Base-by-base conservation (phyloP, 2,888 invertebrate species). In the Entomobrya multifasciata region DNA sequence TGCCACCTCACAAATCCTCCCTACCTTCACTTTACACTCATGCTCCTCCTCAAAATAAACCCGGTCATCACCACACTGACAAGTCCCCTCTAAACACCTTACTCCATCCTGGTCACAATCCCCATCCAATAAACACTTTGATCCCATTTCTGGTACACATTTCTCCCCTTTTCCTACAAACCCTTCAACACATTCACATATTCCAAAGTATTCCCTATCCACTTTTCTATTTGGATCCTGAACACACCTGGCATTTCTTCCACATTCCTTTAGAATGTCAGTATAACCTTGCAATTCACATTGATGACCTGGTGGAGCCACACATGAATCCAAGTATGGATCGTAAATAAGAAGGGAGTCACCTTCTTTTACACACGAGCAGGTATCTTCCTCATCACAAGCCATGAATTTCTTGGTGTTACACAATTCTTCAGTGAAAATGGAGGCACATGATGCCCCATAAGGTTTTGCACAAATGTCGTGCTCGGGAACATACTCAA, bases 51-150 rank as follows among this genome's bases (percentile, higher is more conserved):
- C 27, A 52, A 49, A 20, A 17, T 57, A 74, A 2, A 86, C 1
- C 27, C 62, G 47, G 17, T 74, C 86, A 1, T 17, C 2, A 0
- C 22, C 5, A 15, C 86, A 86, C 5, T n/a, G 4, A 52, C 86
- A 86, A 4, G 36, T 10, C 17, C 74, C 62, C 0, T 72, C 20
- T 0, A 44, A 6, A 49, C 86, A 86, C 30, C n/a, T 6, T 15
- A 80, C 49, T n/a, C 80, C 86, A 0, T 25, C 55, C 25, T 80
- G 30, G n/a, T 76, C 76, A 44, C 86, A 86, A 62, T 86, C 86
- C 3, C 20, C 27, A 44, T 80, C 76, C 20, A 65, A 4, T 4
- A 41, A 20, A 25, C 86, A 86, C 0, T 15, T 15, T 0, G 57
- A 41, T 0, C 86, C 86, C 6, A 76, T 13, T 30, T 62, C 30